Base-by-base conservation (phyloP, 2,113 vertebrate genomes). In the Nannobrachium achirus region DNA sequence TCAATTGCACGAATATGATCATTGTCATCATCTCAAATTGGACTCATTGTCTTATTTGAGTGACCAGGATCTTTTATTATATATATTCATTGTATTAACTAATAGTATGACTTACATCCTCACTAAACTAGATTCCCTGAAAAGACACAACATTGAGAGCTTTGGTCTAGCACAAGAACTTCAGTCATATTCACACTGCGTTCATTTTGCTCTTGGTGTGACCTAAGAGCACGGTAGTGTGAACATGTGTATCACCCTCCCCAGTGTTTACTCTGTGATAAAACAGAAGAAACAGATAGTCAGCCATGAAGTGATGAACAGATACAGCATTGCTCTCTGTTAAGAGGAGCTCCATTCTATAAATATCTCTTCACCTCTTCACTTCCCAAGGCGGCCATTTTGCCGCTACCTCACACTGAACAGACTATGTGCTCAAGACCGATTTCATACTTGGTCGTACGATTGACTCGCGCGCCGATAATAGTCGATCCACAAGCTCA, bases 1-100 rank as follows among this genome's bases (percentile, higher is more conserved):
- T 62, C 18, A 81, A 45, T 42, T 73, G 39, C 33, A 64, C 46
- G 25, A 10, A 19, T 67, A 71, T 65, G 60, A 71, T 63, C 75
- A 61, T 64, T 61, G 13, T 52, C 63, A 19, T 56, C 51, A 8
- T 57, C 25, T 33, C 25, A 25, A 0, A 20, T 53, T 53, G 20
- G 51, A 53, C 51, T 53, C 4, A 9, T 16, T 4, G 8, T 1
- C 49, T 25, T 53, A 53, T 20, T 20, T 53, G 8, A 18, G 18
- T 16, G 9, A 51, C 51, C 16, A 18, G 16, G 49, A 5, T 33
- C 25, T 18, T 51, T 51, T 18, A 51, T 9, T 10, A 48, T 3
- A n/a, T n/a, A n/a, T n/a, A n/a, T n/a, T n/a, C 9, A 45, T 45
- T 45, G 9, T 45, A 45, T 45, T n/a, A 8, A 53, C 6, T 9